Conservation (phyloP, 1,140 invertebrate species). For the Drosophila kikkawai region DNA sequence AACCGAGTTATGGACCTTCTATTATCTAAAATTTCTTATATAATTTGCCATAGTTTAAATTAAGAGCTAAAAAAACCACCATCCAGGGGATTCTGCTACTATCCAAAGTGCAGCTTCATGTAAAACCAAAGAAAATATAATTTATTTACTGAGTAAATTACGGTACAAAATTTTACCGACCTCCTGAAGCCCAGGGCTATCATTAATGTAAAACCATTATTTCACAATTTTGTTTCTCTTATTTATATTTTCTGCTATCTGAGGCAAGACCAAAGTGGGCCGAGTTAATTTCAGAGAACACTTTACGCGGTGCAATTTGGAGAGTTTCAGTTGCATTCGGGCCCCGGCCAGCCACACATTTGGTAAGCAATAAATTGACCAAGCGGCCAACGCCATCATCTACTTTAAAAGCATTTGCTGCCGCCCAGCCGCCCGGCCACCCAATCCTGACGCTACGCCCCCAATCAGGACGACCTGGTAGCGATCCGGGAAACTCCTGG, state of each 20-base stretch:
- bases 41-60: no score
- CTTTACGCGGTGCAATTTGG: slow-evolving; percentile 66
- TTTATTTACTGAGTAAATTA: slow-evolving; percentile 8
- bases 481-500: slow-evolving; percentile 15
- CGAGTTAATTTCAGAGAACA: slow-evolving; percentile 72
- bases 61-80: not conserved
- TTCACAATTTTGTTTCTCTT: slow-evolving; percentile 40
- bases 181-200: slow-evolving; percentile 16
- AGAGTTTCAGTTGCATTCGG: slow-evolving; percentile 51
- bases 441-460: slow-evolving; percentile 17
- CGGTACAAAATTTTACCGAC: slow-evolving; percentile 26
- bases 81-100: not conserved
- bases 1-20: no score
- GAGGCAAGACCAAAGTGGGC: slow-evolving; percentile 39
- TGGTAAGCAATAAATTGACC: slow-evolving; percentile 78
- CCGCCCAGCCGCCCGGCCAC: slow-evolving; percentile 5
- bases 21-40: no score
- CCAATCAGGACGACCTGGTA: slow-evolving; percentile 24
- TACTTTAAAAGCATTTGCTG: slow-evolving; percentile 78
- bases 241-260: slow-evolving; percentile 56
- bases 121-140: slow-evolving; percentile 1
- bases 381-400: slow-evolving; percentile 62
- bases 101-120: not conserved
- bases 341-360: slow-evolving; percentile 54
- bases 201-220: slow-evolving; percentile 57